Conservation (phyloP, 2,797 vertebrate genomes). For the Phaenicophaeus curvirostris region DNA sequence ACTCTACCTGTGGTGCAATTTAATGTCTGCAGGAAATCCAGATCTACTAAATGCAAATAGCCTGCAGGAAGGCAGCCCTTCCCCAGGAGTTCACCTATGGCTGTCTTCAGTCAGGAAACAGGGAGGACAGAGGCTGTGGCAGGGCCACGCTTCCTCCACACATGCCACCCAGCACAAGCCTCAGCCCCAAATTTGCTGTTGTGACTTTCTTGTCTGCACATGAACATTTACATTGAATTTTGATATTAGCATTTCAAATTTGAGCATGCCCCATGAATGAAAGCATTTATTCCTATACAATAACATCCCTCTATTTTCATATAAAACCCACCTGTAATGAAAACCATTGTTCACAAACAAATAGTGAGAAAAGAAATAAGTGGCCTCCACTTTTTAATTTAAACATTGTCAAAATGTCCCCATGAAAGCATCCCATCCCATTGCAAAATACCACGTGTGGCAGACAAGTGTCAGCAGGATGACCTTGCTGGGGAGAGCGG, state of each 20-base stretch:
- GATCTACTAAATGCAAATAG: background rate
- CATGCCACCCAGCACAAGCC: background rate
- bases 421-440: background rate
- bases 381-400: background rate
- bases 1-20: background rate
- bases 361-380: background rate
- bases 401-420: background rate
- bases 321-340: background rate
- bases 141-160: rapidly evolving
- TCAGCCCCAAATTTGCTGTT: background rate
- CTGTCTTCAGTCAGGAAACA: background rate
- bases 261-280: background rate
- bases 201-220: background rate
- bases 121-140: background rate
- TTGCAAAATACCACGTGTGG: background rate
- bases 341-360: background rate
- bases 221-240: background rate
- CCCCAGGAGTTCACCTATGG: background rate
- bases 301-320: background rate
- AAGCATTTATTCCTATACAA: background rate
- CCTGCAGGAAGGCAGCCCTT: background rate
- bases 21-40: background rate
- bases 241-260: background rate
- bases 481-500: background rate
- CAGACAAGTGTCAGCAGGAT: background rate